Base-by-base conservation (phyloP, 2,113 vertebrate species). In the Leuciscus idus region DNA sequence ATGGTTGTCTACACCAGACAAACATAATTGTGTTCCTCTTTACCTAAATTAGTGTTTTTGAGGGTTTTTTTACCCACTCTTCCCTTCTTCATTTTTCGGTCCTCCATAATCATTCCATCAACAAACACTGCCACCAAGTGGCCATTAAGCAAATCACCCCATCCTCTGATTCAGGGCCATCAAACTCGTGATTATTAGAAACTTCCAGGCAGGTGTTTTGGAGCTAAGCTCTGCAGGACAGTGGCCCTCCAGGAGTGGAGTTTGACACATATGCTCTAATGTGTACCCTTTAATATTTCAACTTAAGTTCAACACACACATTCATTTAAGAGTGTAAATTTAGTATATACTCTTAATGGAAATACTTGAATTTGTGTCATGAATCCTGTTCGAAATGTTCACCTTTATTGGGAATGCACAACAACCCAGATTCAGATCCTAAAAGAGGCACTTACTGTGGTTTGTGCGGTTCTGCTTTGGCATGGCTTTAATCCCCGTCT, bases 121-220 rank as follows among this genome's bases (percentile, higher is more conserved):
- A 75, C 39, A 21, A 48, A 19, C 79, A 81, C n/a, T 81, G 59
- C n/a, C 59, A 64, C 39, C 79, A 48, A 28, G 79, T 48, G 39
- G 79, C 8, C 74, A 50, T 30, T 28, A 17, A 64, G 19, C 39
- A 64, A 2, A 81, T 64, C 2, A 9, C 77, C 10, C 57, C 12
- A 21, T 33, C 9, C 52, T n/a, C 23, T 0, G 6, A 57, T 57
- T 21, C 55, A 57, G 19, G 52, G 55, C 2, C 21, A 6, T 55
- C 52, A 55, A 55, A 55, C 52, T 48, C 46, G 0, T 2, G 2
- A 48, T 48, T 11, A 12, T 2, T 48, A 2, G 9, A 48, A 12
- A 48, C 11, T 48, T 39, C 36, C 36, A 39, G 36, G 5, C 36
- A 6, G 36, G 36, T 10, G 43, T 46, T 48, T 48, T 48, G 46